Evolutionary conservation across 2,113 vertebrate species (phyloP).

Genomic region (Mesoclemmys tuberculata): DNA sequence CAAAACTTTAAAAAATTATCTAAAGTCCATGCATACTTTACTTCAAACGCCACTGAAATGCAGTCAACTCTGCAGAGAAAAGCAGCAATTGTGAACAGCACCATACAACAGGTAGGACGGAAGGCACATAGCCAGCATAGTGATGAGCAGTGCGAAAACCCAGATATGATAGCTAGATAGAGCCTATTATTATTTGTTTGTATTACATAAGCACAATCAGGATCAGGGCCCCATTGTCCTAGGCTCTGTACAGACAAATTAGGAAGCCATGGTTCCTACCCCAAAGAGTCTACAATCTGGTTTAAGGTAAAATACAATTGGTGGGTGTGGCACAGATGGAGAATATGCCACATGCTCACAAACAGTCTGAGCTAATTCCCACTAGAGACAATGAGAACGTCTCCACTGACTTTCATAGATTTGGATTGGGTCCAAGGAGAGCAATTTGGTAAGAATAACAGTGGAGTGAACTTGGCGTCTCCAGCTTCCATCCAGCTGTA

Average conservation of each 20-base stretch:
- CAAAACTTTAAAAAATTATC: neutral
- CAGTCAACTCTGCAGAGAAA: neutral
- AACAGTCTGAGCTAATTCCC: neutral
- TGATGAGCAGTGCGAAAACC: neutral
- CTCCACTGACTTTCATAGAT: fast-evolving
- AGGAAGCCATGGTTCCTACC: neutral
- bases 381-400: fast-evolving
- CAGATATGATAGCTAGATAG: fast-evolving
- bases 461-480: neutral
- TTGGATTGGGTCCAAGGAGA: neutral
- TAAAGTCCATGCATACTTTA: neutral
- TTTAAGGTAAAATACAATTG: neutral
- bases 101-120: neutral
- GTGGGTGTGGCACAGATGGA: fast-evolving
- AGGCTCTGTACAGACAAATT: neutral
- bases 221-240: neutral
- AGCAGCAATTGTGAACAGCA: neutral
- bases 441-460: neutral
- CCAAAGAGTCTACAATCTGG: neutral
- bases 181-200: neutral
- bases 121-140: fast-evolving
- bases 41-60: neutral
- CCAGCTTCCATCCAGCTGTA: fast-evolving
- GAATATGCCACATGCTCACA: neutral
- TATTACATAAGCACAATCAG: neutral